These are phyloP conservation scores for Rhinolophus sinicus DNA, from an alignment of 2,113 vertebrate genomes.

Conservation along the genomic window DNA sequence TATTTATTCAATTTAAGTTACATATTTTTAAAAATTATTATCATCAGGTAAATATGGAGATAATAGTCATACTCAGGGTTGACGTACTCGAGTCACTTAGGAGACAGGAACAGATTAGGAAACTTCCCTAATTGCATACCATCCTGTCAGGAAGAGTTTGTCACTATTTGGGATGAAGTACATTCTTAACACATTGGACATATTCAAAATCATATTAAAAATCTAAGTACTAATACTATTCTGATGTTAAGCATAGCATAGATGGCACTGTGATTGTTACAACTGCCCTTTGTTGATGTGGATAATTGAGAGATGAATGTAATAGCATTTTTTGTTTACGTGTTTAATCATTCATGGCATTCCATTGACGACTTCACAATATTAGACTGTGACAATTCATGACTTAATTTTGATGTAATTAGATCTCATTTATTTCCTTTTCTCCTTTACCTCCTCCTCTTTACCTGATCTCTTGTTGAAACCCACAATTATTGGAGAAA, in stretches of 20 bases:
- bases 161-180: neutral
- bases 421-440: neutral
- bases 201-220: neutral
- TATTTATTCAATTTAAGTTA: neutral
- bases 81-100: neutral
- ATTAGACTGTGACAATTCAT: neutral
- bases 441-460: neutral
- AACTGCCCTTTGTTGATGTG: neutral
- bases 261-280: neutral
- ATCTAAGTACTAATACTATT: neutral
- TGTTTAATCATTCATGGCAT: neutral
- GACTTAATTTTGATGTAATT: constrained; percentile 33
- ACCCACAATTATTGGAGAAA: neutral
- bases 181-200: neutral
- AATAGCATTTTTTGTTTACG: neutral
- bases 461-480: neutral
- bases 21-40: neutral
- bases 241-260: neutral
- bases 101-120: neutral
- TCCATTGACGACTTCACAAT: neutral
- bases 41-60: neutral
- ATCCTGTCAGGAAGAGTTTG: neutral
- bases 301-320: neutral
- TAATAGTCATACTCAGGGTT: neutral
- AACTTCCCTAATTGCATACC: neutral